Evolutionary conservation across 2,797 vertebrate genomes (phyloP).

Genomic region (Acropternis orthonyx): DNA sequence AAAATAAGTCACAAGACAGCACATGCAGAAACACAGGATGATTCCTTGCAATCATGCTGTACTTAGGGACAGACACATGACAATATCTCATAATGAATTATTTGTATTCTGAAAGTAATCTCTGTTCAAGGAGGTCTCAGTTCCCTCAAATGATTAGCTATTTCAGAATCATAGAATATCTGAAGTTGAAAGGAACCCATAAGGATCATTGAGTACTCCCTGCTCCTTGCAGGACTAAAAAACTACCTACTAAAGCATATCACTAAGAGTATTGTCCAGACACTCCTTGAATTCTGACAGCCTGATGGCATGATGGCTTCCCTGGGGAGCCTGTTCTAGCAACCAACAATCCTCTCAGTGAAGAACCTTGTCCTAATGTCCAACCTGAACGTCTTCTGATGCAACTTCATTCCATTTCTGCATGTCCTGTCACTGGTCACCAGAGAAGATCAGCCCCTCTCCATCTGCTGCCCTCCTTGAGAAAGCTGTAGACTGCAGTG

Average conservation of each 20-base stretch:
- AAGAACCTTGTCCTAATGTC: neutral
- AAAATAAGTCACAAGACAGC: neutral
- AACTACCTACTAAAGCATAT: neutral
- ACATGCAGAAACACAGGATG: neutral
- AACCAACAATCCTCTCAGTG: neutral
- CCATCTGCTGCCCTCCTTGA: rapidly evolving
- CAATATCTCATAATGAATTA: neutral
- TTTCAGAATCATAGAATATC: neutral
- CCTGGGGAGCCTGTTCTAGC: neutral
- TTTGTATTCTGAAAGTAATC: neutral
- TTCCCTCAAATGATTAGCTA: neutral
- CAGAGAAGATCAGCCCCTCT: neutral
- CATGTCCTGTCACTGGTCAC: rapidly evolving
- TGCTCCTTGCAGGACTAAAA: neutral
- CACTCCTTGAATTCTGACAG: neutral
- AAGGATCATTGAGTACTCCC: neutral
- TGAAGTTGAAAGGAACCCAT: neutral
- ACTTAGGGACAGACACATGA: neutral
- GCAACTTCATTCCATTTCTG: neutral
- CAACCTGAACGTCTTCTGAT: neutral
- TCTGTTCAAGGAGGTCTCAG: neutral
- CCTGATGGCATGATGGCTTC: rapidly evolving
- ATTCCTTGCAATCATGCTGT: neutral
- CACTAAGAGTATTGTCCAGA: neutral
- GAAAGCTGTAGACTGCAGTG: rapidly evolving